A percentile compares a stretch with the other conserved stretches of the same genome.
Evolutionary conservation across 2,888 invertebrate genomes (phyloP).

Genomic region (Caenorhabditis sp.): DNA sequence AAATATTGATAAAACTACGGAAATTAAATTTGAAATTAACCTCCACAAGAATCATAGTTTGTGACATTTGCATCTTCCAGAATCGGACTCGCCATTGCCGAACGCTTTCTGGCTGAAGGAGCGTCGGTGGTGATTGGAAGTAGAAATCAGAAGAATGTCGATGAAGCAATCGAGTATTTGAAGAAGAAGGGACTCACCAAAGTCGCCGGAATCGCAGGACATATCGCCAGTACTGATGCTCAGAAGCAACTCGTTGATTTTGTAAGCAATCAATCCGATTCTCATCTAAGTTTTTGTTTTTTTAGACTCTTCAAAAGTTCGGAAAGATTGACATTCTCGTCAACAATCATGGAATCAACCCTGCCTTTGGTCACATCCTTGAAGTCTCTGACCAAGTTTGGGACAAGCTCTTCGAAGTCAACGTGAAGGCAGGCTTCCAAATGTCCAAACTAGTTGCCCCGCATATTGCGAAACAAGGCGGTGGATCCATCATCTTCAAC

Average conservation of each 20-base stretch:
- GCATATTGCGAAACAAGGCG: slow-evolving; percentile 87
- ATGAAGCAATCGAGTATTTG: slow-evolving; percentile 85
- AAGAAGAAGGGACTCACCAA: slow-evolving; percentile 86
- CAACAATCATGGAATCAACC: slow-evolving; percentile 96
- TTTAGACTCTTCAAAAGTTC: slow-evolving; percentile 75
- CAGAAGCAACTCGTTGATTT: slow-evolving; percentile 87
- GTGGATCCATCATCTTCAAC: slow-evolving; percentile 79
- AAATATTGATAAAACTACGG: slow-evolving; percentile 9
- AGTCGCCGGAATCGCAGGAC: slow-evolving; percentile 91
- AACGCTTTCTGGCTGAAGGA: slow-evolving; percentile 91
- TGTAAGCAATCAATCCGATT: too few species aligned
- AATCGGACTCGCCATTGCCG: slow-evolving; percentile 94
- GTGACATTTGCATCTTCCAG: slow-evolving; percentile 70
- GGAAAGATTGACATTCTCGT: slow-evolving; percentile 90
- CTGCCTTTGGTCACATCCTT: slow-evolving; percentile 89
- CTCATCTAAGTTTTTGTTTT: too few species aligned
- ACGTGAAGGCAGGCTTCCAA: slow-evolving; percentile 93
- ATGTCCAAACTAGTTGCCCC: slow-evolving; percentile 93
- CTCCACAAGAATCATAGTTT: slow-evolving; percentile 3
- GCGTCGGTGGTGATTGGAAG: slow-evolving; percentile 95
- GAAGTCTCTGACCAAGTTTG: slow-evolving; percentile 88
- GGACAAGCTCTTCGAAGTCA: slow-evolving; percentile 96
- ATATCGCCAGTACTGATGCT: slow-evolving; percentile 92
- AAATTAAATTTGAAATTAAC: too few species aligned
- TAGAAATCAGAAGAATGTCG: slow-evolving; percentile 92